Evolutionary conservation across 2,797 vertebrate species (phyloP).

Genomic region (Phrynocephalus forsythii): DNA sequence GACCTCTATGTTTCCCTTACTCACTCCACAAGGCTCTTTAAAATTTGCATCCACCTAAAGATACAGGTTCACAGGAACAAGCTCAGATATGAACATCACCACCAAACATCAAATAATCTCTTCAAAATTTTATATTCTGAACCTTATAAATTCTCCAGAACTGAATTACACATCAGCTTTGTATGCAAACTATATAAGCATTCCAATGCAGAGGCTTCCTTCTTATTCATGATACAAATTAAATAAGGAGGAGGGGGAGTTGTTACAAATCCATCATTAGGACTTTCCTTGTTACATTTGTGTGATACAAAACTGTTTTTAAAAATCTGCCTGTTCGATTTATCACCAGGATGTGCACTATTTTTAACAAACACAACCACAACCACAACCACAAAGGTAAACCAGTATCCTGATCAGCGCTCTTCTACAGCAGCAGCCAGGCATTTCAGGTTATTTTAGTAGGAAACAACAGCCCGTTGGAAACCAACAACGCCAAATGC

Average conservation of each 20-base stretch:
- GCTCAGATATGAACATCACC: conserved; percentile 27
- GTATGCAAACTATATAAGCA: conserved; percentile 56
- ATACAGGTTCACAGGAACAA: conserved; percentile 15
- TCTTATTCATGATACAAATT: conserved; percentile 47
- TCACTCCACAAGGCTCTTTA: conserved; percentile 12
- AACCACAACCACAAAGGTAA: conserved; percentile 68
- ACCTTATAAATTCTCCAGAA: conserved; percentile 13
- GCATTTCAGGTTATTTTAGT: conserved; percentile 63
- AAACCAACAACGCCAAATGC: conserved; percentile 32
- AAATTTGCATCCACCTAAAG: neutral
- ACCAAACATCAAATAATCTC: neutral
- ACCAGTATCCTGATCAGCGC: conserved; percentile 46
- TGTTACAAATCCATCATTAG: conserved; percentile 29
- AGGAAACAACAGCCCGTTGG: conserved; percentile 34
- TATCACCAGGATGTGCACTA: conserved; percentile 56
- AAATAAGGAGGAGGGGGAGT: conserved; percentile 58
- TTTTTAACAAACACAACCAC: conserved; percentile 55
- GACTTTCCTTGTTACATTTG: conserved; percentile 52
- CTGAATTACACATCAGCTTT: conserved; percentile 6
- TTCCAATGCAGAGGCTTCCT: conserved; percentile 40
- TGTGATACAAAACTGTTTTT: conserved; percentile 41
- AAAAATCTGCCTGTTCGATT: conserved; percentile 61
- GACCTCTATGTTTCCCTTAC: conserved; percentile 1
- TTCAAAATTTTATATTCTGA: neutral
- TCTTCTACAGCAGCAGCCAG: conserved; percentile 62